These are phyloP conservation scores for Halcyon senegalensis DNA, from an alignment of 2,113 vertebrate species.

Conservation along the genomic window DNA sequence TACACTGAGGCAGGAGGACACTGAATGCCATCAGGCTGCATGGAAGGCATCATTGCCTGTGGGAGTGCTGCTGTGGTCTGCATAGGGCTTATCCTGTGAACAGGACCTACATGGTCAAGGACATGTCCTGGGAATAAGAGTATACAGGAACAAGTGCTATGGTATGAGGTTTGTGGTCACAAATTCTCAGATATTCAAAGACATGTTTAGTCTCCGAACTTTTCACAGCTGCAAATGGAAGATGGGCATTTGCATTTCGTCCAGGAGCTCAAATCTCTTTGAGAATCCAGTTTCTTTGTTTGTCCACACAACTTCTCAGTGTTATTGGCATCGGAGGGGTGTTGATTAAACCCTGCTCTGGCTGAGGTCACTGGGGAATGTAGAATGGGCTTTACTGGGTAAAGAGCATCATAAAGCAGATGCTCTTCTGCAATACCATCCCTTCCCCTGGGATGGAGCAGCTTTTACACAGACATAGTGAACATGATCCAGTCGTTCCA, in stretches of 20 bases:
- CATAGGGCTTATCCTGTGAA: neutral
- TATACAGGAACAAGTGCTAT: neutral
- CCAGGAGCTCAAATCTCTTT: neutral
- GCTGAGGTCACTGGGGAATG: neutral
- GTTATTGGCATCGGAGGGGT: neutral
- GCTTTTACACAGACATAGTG: accelerated
- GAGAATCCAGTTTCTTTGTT: neutral
- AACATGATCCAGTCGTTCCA: neutral
- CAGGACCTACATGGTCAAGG: neutral
- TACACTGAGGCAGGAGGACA: neutral
- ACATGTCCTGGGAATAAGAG: neutral
- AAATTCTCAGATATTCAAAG: neutral
- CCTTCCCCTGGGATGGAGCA: neutral
- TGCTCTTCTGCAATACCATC: neutral
- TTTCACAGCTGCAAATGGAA: neutral
- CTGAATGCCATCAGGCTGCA: neutral
- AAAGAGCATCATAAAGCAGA: neutral
- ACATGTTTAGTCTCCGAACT: neutral
- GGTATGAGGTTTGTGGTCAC: neutral
- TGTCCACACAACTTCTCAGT: neutral
- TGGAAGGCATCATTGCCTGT: neutral
- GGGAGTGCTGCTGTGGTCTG: neutral
- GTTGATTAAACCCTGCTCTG: neutral
- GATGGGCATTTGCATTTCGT: neutral
- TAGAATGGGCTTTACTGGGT: neutral